phyloP scores from a whole-genome alignment of 2,888 invertebrate genomes.

The Scaptomyza cyrtandrae region DNA sequence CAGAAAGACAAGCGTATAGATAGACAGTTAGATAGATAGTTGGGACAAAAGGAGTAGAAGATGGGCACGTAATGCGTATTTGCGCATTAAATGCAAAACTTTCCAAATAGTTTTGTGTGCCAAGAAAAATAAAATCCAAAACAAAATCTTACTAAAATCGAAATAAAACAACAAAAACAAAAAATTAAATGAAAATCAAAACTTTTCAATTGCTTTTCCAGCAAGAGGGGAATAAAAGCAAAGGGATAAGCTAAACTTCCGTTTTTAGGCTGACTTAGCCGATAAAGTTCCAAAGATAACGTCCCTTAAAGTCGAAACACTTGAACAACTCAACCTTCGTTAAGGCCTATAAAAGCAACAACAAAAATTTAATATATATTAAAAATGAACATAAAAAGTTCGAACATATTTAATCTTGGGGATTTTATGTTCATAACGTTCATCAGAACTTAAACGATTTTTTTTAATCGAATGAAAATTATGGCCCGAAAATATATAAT shows the following conservation, averaged over 20 bases:
- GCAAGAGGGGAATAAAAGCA: constrained; percentile 14
- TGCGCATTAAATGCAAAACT: constrained; percentile 79
- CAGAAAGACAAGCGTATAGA: constrained; percentile 19
- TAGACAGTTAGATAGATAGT: constrained; percentile 43
- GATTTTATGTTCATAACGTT: neutral
- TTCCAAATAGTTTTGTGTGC: constrained; percentile 71
- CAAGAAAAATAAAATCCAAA: constrained; percentile 71
- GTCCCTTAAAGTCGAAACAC: constrained; percentile 4
- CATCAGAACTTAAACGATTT: neutral
- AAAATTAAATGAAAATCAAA: constrained; percentile 59
- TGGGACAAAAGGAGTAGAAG: constrained; percentile 16
- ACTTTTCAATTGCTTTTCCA: constrained; percentile 73
- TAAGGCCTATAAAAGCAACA: neutral
- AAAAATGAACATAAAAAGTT: too few relatives aligned
- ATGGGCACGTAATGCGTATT: constrained; percentile 62
- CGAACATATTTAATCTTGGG: too few relatives aligned
- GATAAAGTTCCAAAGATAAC: constrained; percentile 26
- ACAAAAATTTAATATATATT: neutral
- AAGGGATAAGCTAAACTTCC: constrained; percentile 1
- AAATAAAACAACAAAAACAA: constrained; percentile 35
- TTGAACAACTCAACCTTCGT: constrained; percentile 8
- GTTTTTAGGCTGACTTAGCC: constrained; percentile 15
- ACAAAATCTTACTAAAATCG: constrained; percentile 47
- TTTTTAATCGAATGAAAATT: neutral
- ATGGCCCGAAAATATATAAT: neutral